Base-by-base conservation (phyloP, 1,140 invertebrate genomes). In the Euschistus heros region DNA sequence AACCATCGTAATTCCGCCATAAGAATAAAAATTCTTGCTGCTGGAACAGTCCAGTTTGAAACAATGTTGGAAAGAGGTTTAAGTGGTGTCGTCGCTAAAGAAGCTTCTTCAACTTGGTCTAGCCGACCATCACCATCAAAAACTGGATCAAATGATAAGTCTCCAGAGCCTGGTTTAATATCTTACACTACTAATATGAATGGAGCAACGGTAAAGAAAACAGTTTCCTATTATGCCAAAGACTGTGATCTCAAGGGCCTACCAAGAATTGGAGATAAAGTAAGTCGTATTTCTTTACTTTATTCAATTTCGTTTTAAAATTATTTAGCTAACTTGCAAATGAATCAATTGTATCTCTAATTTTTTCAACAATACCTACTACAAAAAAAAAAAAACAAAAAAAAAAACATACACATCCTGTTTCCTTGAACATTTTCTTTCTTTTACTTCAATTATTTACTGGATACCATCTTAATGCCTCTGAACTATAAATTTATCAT, bases 21-120 rank as follows among this genome's bases (percentile, higher is more conserved):
- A 71, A 85, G 95, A 69, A 93, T 98, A 70, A 91, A 90, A 76
- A 86, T 88, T 75, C 78, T 97, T 69, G 82, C 86, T 24, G 74
- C 82, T 24, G 92, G 92, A 68, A 88, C 87, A 65, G 90, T 97
- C 61, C 84, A 88, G 71, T 93, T 93, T 78, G 90, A 93, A 78
- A 85, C 83, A 42, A 76, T 89, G 54, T 79, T 89, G 70, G 89
- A 91, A 72, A 83, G 81, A 70, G 82, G 84, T 70, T 77, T 91
- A 24, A 77, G 80, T 63, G 91, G 89, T 33, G 80, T 81, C 64
- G 82, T 92, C 59, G 80, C 84, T 59, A 84, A 85, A 72, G 88
- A 90, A 71, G 82, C 84, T 18, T 82, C 80, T 46, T 75, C 70
- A 62, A 74, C 73, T 74, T 71, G 73, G 67, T 69, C 55, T 63